Evolutionary conservation across 1,140 invertebrate species (phyloP).

Genomic region (Alviniconcha marisindica): DNA sequence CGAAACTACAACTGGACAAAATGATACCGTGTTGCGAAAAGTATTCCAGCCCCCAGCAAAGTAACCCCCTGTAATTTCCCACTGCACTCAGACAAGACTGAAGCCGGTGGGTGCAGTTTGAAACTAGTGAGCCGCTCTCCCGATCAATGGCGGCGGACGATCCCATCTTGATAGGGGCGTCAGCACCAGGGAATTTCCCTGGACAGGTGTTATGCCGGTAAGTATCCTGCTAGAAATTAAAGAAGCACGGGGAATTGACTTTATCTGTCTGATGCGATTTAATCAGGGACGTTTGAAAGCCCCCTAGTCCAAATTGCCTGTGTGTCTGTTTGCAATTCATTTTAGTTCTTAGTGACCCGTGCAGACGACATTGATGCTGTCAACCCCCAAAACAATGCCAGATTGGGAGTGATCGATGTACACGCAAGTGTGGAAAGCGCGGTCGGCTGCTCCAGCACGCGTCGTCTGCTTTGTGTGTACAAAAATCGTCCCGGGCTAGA

Average conservation of each 20-base stretch:
- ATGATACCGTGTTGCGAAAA: not conserved
- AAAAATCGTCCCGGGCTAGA: no score
- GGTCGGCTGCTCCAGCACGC: not conserved
- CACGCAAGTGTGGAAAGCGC: not conserved
- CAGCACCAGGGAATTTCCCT: not conserved
- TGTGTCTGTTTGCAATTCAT: not conserved
- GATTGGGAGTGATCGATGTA: no score
- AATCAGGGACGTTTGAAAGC: no score
- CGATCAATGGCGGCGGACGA: slow-evolving; percentile 35
- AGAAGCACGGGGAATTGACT: no score
- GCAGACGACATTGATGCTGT: not conserved
- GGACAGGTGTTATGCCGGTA: slow-evolving; percentile 4
- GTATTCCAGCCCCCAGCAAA: not conserved
- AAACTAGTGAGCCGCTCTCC: slow-evolving; percentile 13
- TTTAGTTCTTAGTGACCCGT: no score
- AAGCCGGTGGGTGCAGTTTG: slow-evolving; percentile 22
- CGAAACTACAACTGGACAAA: slow-evolving; percentile 9
- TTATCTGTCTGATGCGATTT: no score
- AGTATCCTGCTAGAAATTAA: no score
- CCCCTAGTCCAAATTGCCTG: not conserved
- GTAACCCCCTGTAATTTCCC: not conserved
- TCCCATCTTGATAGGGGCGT: slow-evolving; percentile 22
- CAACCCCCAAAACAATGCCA: no score
- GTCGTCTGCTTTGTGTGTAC: not conserved
- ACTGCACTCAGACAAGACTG: not conserved